Conservation (phyloP, 2,113 vertebrate genomes). For the Rostratula benghalensis region DNA sequence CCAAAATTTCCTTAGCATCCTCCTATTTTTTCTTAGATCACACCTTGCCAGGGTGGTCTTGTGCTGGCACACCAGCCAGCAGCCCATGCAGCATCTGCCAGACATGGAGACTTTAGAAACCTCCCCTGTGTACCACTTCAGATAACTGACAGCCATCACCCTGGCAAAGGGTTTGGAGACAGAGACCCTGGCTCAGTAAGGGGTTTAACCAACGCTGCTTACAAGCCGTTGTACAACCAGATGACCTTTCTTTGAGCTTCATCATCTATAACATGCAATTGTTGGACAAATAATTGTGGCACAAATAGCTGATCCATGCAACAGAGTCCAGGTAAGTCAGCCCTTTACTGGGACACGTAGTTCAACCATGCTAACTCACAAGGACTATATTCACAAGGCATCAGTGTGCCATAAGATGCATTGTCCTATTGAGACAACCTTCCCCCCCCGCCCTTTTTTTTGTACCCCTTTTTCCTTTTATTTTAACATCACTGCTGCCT, state of each 20-base stretch:
- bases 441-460: background rate
- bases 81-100: background rate
- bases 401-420: background rate
- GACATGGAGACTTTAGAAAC: background rate
- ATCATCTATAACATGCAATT: background rate
- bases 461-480: background rate
- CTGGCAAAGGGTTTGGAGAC: background rate
- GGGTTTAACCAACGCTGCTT: background rate
- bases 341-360: background rate
- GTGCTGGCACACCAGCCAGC: background rate
- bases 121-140: accelerated
- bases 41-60: constrained; percentile 37
- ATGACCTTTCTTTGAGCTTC: background rate
- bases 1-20: background rate
- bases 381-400: background rate
- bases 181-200: background rate
- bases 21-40: background rate
- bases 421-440: background rate
- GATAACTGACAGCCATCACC: background rate
- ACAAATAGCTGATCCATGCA: background rate
- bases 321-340: background rate
- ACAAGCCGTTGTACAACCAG: background rate
- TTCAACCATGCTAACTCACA: background rate
- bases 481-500: background rate
- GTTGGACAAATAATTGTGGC: background rate